A percentile compares a stretch with the other conserved stretches of the same genome.
phyloP scores from a whole-genome alignment of 2,113 vertebrate genomes.

The Austrofundulus limnaeus region DNA sequence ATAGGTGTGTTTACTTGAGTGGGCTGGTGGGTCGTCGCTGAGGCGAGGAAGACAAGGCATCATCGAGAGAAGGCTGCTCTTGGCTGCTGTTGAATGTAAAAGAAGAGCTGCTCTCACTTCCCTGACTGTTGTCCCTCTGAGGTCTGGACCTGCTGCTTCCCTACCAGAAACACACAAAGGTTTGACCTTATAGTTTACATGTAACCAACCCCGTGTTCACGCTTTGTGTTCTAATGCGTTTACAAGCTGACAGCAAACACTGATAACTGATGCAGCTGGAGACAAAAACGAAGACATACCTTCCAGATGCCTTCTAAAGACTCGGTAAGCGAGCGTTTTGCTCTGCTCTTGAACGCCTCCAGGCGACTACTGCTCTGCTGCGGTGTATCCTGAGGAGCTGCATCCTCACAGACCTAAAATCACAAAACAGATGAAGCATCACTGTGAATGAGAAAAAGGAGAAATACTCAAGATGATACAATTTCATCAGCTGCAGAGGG shows the following conservation, averaged over 20 bases:
- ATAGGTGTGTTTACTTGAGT: conserved; percentile 59
- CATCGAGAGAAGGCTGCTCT: conserved; percentile 52
- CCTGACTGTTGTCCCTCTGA: conserved; percentile 77
- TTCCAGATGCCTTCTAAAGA: conserved; percentile 92
- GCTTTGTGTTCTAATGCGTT: background rate
- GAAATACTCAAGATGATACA: too few relatives aligned
- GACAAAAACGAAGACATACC: too few relatives aligned
- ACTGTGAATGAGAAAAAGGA: background rate
- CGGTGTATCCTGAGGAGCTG: conserved; percentile 74
- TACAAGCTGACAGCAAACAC: background rate
- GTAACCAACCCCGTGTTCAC: background rate
- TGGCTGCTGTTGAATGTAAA: conserved; percentile 72
- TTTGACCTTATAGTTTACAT: background rate
- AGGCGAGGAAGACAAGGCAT: conserved; percentile 43
- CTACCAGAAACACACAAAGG: conserved; percentile 69
- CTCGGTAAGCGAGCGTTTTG: conserved; percentile 91
- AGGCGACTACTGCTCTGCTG: conserved; percentile 83
- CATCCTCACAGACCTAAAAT: conserved; percentile 53
- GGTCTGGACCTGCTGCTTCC: conserved; percentile 83
- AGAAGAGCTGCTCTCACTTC: conserved; percentile 74
- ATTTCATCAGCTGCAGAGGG: too few relatives aligned
- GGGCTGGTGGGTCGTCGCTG: conserved; percentile 65
- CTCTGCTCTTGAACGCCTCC: conserved; percentile 89
- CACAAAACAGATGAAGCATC: background rate
- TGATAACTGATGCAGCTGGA: background rate